Evolutionary conservation across 2,888 invertebrate genomes (phyloP), one percentile per base, ranked within the genome.

Genomic region (Podotricha telesiphe): DNA sequence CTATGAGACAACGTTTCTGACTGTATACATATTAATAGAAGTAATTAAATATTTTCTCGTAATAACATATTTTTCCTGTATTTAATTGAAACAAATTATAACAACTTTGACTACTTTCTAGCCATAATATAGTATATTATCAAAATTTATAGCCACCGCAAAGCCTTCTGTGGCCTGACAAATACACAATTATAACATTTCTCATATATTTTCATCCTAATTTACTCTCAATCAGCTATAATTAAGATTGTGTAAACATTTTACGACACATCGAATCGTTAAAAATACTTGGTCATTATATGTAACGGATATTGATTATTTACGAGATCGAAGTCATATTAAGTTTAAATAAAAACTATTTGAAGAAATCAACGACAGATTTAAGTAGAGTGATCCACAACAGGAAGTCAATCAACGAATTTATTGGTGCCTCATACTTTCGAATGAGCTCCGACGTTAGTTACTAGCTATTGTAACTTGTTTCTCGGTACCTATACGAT

Each of bases 321-420:
- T 71, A 74, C 69, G 73, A 75, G 67, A 74, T 69, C 73, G 69
- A 67, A 48, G 42, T 65, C 51, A 50, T 65, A 56, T 68, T 68
- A 65, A 51, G 64, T 65, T 59, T 72, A 58, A 70, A 67, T 68
- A 70, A 70, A 65, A 65, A 48, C 50, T 66, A 59, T 66, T 72
- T 66, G 58, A 68, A 70, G 58, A 72, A 72, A 72, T 69, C 61
- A 74, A 76, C 74, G 75, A 78, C 78, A 75, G 74, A 79, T 75
- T 79, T 74, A 75, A 78, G 75, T 76, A 76, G 75, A 78, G 71
- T 69, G 73, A 73, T 75, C 74, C 71, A 70, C 68, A 72, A 82
- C 88, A 85, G 88, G 89, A 89, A 89, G 87, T 88, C 80, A 79
- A 83, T 86, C 85, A 87, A 85, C 84, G 81, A 80, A 73, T 83